Percentiles rank a stretch among this genome's conserved stretches.
These are phyloP conservation scores for Nasonia longicornis DNA, from an alignment of 1,140 invertebrate species.

Conservation along the genomic window DNA sequence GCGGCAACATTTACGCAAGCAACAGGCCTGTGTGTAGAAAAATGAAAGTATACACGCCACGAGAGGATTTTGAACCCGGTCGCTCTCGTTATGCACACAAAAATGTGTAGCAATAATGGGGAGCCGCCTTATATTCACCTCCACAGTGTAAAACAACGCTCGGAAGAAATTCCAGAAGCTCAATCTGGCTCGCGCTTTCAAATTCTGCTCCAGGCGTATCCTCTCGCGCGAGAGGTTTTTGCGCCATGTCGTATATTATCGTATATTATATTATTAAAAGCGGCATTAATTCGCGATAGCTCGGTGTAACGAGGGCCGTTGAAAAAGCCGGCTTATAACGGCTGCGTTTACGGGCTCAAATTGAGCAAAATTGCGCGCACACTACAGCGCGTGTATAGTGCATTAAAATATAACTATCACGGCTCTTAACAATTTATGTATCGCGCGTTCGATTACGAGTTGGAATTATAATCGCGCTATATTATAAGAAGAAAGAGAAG, in stretches of 20 bases:
- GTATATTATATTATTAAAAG: not conserved
- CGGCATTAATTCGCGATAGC: constrained; percentile 28
- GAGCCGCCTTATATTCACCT: too few species aligned
- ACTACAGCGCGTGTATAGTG: too few species aligned
- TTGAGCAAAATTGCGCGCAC: too few species aligned
- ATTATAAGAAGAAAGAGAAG: not conserved
- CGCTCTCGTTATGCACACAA: constrained; percentile 17
- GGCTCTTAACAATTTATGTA: too few species aligned
- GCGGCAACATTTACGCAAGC: not conserved
- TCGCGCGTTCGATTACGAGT: too few species aligned
- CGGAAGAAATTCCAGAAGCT: constrained; percentile 27
- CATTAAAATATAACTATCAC: too few species aligned
- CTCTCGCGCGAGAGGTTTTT: not conserved
- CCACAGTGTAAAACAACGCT: not conserved
- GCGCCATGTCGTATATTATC: not conserved
- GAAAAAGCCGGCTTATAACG: too few species aligned
- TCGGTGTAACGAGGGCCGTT: not conserved
- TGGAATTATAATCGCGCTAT: not conserved
- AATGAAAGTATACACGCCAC: constrained; percentile 10
- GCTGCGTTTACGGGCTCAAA: too few species aligned
- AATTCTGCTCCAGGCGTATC: constrained; percentile 10
- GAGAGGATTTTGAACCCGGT: not conserved
- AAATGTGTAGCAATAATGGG: constrained; percentile 26
- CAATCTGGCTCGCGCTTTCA: constrained; percentile 1
- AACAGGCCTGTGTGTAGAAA: not conserved